These are phyloP conservation scores for Rhagologus leucostigma DNA, from an alignment of 2,113 vertebrate species.

Conservation along the genomic window DNA sequence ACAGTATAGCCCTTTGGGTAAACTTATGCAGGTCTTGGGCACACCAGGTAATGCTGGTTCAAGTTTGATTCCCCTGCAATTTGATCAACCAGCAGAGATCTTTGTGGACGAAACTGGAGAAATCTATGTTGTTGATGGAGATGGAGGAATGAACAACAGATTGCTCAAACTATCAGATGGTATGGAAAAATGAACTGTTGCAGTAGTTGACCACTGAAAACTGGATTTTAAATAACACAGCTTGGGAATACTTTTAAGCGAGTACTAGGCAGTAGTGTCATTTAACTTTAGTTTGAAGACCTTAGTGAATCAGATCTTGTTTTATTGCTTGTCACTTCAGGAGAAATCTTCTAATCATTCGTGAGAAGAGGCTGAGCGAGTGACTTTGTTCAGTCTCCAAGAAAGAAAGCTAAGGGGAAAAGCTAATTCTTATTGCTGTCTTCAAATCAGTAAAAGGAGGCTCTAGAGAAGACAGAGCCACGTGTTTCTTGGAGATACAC, in stretches of 20 bases:
- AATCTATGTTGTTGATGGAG: slow-evolving; percentile 94
- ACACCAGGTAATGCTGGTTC: slow-evolving; percentile 85
- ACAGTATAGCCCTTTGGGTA: slow-evolving; percentile 85
- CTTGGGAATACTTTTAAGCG: neutral
- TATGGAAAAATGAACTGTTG: neutral
- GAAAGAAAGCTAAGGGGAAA: neutral
- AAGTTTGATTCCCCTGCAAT: slow-evolving; percentile 84
- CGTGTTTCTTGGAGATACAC: neutral
- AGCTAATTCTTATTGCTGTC: neutral
- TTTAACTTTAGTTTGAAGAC: neutral
- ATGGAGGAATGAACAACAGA: slow-evolving; percentile 94
- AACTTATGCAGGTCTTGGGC: slow-evolving; percentile 85
- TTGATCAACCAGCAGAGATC: slow-evolving; percentile 92
- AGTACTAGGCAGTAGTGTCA: neutral
- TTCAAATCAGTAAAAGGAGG: neutral
- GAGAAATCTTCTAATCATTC: neutral
- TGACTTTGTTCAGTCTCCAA: neutral
- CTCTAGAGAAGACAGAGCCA: neutral
- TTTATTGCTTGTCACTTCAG: neutral
- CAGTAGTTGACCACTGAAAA: neutral
- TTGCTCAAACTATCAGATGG: slow-evolving; percentile 84
- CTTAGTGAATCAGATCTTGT: neutral
- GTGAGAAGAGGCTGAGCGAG: neutral
- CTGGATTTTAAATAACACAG: neutral
- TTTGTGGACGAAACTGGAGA: slow-evolving; percentile 86